A percentile compares a stretch with the other conserved stretches of the same genome.
Evolutionary conservation across 1,140 invertebrate species (phyloP).

Genomic region (Rhopalosiphum maidis): DNA sequence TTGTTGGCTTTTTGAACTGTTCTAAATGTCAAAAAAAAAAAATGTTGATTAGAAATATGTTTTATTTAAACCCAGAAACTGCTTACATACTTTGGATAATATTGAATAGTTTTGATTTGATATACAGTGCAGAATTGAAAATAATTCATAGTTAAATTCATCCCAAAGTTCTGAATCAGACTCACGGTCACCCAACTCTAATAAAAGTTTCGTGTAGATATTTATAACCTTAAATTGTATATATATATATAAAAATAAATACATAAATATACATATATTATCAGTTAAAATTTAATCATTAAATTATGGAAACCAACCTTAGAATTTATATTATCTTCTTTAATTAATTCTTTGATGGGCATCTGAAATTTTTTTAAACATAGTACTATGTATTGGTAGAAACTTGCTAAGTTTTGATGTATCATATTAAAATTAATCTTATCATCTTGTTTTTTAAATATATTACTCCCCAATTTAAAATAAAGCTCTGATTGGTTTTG

Average conservation of each 20-base stretch:
- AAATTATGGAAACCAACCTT: background rate
- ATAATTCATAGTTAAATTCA: background rate
- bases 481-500: background rate
- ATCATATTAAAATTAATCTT: background rate
- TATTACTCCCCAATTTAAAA: background rate
- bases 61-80: background rate
- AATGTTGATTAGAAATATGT: background rate
- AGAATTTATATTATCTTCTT: background rate
- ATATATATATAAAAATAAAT: too few species aligned
- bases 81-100: background rate
- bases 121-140: background rate
- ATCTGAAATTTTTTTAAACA: background rate
- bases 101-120: background rate
- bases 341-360: background rate
- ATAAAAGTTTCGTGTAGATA: background rate
- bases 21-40: background rate
- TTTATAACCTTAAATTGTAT: background rate
- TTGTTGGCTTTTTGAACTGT: background rate
- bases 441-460: background rate
- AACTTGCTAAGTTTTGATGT: background rate
- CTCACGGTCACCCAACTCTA: background rate
- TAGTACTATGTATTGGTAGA: too few species aligned
- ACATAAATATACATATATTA: background rate
- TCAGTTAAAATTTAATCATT: background rate
- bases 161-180: background rate